phyloP scores from a whole-genome alignment of 2,888 invertebrate species.

The Agonopterix alstromeriana region DNA sequence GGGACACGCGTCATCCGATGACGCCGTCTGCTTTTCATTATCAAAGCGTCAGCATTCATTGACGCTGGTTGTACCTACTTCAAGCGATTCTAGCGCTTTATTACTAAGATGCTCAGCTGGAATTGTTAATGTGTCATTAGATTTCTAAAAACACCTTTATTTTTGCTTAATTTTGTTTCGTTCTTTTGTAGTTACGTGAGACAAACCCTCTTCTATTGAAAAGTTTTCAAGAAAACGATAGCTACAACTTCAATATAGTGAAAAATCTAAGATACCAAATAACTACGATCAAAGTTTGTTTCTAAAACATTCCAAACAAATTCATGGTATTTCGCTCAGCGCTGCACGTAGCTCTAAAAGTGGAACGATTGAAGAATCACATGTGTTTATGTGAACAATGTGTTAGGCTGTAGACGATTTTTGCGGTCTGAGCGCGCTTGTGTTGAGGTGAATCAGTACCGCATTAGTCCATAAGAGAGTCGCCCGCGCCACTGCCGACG shows the following conservation, averaged over 20 bases:
- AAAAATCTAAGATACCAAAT: too few species aligned
- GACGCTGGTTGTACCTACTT: slow-evolving; percentile 20
- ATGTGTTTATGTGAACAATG: slow-evolving; percentile 65
- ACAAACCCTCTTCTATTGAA: too few species aligned
- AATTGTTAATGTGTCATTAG: too few species aligned
- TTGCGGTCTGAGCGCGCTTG: slow-evolving; percentile 51
- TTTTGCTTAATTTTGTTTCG: too few species aligned
- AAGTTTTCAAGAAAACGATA: too few species aligned
- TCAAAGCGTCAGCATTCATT: slow-evolving; percentile 49
- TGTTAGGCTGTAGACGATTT: slow-evolving; percentile 54
- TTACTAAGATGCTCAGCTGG: too few species aligned
- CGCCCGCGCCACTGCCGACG: slow-evolving; percentile 55
- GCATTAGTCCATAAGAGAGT: slow-evolving; percentile 66
- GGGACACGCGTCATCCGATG: slow-evolving; percentile 46
- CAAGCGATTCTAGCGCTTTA: slow-evolving; percentile 38
- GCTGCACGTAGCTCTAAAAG: slow-evolving; percentile 16
- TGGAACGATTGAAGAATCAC: slow-evolving; percentile 31
- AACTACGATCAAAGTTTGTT: not conserved
- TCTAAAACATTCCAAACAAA: not conserved
- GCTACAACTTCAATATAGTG: too few species aligned
- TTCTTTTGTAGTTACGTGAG: too few species aligned
- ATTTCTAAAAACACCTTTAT: too few species aligned
- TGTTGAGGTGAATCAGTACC: slow-evolving; percentile 63
- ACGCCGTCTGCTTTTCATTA: slow-evolving; percentile 42
- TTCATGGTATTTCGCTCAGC: slow-evolving; percentile 11